These are phyloP conservation scores for Prostheceraeus crozeri DNA, from an alignment of 2,888 invertebrate species.

Conservation along the genomic window DNA sequence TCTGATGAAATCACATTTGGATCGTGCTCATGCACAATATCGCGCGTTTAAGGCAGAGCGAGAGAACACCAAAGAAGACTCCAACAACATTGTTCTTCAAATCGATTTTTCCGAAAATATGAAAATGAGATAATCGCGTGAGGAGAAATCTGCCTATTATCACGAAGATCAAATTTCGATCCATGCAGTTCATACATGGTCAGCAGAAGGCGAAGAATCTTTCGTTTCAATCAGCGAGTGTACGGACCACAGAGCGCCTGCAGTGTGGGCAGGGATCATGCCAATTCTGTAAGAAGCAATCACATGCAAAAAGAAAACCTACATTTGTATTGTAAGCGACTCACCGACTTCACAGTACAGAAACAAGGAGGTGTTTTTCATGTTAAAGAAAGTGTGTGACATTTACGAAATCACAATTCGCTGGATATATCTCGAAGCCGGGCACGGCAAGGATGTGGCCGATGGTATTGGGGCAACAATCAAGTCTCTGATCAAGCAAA, in stretches of 20 bases:
- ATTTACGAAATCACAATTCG: background rate
- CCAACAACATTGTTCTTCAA: background rate
- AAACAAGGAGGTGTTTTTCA: constrained; percentile 11
- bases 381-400: background rate
- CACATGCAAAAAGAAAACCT: background rate
- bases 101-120: constrained; percentile 9
- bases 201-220: background rate
- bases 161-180: background rate
- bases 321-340: constrained; percentile 14
- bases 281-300: background rate
- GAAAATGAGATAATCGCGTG: background rate
- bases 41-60: background rate
- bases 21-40: background rate
- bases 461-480: constrained; percentile 16
- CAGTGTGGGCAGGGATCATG: constrained; percentile 4
- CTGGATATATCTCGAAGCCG: constrained; percentile 19
- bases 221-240: background rate
- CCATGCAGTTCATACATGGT: background rate
- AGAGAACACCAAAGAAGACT: background rate
- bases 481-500: background rate
- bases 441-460: constrained; percentile 27
- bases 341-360: constrained; percentile 23
- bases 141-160: constrained; percentile 1
- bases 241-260: background rate
- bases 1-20: background rate